Evolutionary conservation across 2,888 invertebrate species (phyloP).

Genomic region (Choristoneura rosaceana): DNA sequence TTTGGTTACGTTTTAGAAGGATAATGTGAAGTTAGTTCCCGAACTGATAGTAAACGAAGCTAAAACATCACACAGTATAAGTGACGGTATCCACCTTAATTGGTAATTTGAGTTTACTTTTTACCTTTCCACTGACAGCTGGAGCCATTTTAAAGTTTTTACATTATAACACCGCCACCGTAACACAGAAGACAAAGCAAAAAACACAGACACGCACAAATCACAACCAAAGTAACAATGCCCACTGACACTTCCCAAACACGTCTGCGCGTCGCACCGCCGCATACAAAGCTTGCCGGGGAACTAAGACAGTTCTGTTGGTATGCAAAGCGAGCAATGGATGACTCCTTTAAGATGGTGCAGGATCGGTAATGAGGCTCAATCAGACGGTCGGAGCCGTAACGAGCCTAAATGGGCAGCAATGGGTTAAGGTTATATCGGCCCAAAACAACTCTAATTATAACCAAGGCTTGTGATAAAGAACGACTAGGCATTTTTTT

Average conservation of each 20-base stretch:
- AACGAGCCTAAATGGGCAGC: conserved; percentile 59
- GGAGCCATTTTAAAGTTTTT: neutral
- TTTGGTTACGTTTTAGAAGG: neutral
- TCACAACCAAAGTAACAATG: neutral
- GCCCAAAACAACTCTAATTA: conserved; percentile 62
- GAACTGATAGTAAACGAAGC: neutral
- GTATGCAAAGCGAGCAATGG: conserved; percentile 18
- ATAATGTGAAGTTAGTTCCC: neutral
- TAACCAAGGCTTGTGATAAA: conserved; percentile 3
- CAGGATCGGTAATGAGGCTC: conserved; percentile 25
- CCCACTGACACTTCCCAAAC: neutral
- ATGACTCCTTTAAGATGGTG: conserved; percentile 13
- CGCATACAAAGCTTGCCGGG: neutral
- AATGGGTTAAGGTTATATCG: conserved; percentile 53
- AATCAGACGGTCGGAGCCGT: conserved; percentile 46
- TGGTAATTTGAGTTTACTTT: neutral
- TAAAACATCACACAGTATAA: neutral
- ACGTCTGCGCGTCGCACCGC: neutral
- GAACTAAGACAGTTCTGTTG: neutral
- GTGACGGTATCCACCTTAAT: neutral
- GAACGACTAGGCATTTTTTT: neutral
- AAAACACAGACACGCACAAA: neutral
- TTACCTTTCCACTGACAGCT: neutral
- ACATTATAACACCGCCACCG: neutral
- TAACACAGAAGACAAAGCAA: neutral